Conservation (phyloP, 2,113 vertebrate genomes). For the Oreotrochilus melanogaster region DNA sequence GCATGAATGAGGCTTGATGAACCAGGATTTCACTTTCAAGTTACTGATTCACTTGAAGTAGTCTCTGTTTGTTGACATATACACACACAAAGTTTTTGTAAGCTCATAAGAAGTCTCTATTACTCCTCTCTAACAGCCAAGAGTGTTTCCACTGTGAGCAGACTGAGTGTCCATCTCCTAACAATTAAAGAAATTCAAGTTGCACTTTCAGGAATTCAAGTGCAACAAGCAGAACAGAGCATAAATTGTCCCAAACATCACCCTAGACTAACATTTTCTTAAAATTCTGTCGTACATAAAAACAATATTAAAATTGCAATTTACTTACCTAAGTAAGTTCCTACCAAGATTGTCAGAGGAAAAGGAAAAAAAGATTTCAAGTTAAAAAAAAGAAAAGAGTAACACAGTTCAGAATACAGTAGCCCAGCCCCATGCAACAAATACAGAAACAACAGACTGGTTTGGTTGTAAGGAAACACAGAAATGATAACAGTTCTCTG, state of each 20-base stretch:
- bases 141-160: neutral
- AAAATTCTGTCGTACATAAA: neutral
- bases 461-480: neutral
- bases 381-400: conserved; percentile 45
- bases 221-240: neutral
- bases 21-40: conserved; percentile 6
- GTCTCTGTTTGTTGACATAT: neutral
- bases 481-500: neutral
- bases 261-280: neutral
- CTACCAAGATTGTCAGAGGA: conserved; percentile 68
- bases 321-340: conserved; percentile 83
- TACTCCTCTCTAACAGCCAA: neutral
- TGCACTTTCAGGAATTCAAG: neutral
- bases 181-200: neutral
- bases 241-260: neutral
- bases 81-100: neutral
- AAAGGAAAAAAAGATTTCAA: conserved; percentile 55
- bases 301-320: conserved; percentile 32
- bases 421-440: conserved; percentile 49
- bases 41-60: neutral
- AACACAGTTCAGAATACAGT: conserved; percentile 22
- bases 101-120: neutral
- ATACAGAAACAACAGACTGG: conserved; percentile 9
- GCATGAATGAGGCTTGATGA: neutral
- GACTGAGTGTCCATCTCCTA: neutral